Evolutionary conservation across 2,888 invertebrate species (phyloP), one percentile per base, ranked within the genome.

Genomic region (Drosophila lacicola): DNA sequence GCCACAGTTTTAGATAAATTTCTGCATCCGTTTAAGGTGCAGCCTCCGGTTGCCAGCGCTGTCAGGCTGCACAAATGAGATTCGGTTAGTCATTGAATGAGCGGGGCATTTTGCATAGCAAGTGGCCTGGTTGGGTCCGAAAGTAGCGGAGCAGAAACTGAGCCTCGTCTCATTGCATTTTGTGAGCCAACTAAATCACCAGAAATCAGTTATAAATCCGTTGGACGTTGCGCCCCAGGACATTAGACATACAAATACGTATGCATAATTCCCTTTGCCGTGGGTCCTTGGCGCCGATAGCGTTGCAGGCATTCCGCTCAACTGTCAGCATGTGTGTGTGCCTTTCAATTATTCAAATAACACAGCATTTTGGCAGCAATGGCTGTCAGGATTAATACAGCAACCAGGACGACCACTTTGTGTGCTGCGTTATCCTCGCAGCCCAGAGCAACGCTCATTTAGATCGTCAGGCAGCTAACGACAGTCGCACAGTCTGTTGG

Each of bases 221-320:
- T 73, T 78, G 71, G 66, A 68, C 69, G 64, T 36, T 71, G 65
- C 64, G 49, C 75, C 60, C 75, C 76, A 73, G 74, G 76, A 80
- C 88, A 89, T 89, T 82, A 74, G 74, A 90, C 80, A 77, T 70
- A 79, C 82, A 85, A 82, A 87, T 87, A 80, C 81, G 78, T 80
- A 84, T 90, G 89, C 88, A 90, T 89, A 87, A 90, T 90, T 90
- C 90, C 78, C 83, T 83, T 90, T 88, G 70, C 70, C 86, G 60
- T 69, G 44, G 62, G 67, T 33, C 70, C 78, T 56, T 68, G 58
- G 14, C 55, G 65, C 77, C 74, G 80, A 83, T 83, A 70, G 64
- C 71, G 69, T 74, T 69, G 42, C 81, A 55, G 39, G 17, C 41
- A 21, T 3, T 36, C 34, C 57, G 14, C 46, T 57, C 46, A 33